phyloP scores from a whole-genome alignment of 1,140 invertebrate species.

The Hycleus phaleratus region DNA sequence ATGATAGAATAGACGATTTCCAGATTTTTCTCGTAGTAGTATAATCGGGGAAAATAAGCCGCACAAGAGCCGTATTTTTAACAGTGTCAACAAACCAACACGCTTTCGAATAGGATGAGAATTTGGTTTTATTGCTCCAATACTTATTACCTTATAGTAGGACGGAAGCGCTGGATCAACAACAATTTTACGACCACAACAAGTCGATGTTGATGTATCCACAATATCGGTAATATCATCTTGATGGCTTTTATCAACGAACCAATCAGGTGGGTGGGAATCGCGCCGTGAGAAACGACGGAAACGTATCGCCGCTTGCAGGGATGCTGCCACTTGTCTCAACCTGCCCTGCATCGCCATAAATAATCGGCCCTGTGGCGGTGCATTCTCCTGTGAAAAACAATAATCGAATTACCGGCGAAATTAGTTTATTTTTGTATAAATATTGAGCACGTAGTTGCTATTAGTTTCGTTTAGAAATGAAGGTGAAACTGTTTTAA shows the following conservation, averaged over 20 bases:
- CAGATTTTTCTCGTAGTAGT: too few relatives aligned
- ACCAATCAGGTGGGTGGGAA: conserved; percentile 48
- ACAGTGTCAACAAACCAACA: too few relatives aligned
- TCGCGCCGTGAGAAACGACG: conserved; percentile 32
- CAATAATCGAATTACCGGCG: too few relatives aligned
- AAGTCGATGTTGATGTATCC: conserved; percentile 31
- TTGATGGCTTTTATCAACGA: conserved; percentile 49
- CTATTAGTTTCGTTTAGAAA: too few relatives aligned
- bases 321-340: conserved; percentile 32
- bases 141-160: conserved; percentile 50
- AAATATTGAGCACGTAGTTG: not conserved
- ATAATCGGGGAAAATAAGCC: too few relatives aligned
- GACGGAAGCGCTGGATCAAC: conserved; percentile 54
- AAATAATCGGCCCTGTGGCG: conserved; percentile 29
- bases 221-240: conserved; percentile 43
- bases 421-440: too few relatives aligned
- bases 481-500: too few relatives aligned
- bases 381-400: conserved; percentile 32
- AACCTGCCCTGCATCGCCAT: conserved; percentile 33
- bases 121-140: too few relatives aligned
- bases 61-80: too few relatives aligned
- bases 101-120: too few relatives aligned
- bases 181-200: conserved; percentile 50
- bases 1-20: too few relatives aligned
- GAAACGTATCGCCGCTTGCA: conserved; percentile 38